These are phyloP conservation scores for Melanotaenia maccullochi DNA, from an alignment of 2,797 vertebrate species.

Conservation along the genomic window DNA sequence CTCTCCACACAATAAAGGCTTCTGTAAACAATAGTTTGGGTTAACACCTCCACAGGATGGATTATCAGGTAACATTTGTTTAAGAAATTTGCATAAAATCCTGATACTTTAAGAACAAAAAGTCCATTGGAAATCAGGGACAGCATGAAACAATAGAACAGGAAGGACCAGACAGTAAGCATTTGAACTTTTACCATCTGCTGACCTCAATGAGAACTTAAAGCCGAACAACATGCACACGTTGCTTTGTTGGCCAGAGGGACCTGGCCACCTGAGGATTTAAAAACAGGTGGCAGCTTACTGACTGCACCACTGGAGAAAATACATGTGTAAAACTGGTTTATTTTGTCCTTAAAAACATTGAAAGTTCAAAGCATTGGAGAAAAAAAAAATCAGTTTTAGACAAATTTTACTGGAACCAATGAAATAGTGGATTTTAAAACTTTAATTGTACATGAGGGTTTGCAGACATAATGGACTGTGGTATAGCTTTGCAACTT, in stretches of 20 bases:
- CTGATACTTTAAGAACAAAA: too few relatives aligned
- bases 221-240: background rate
- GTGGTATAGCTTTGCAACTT: too few relatives aligned
- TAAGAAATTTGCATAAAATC: background rate
- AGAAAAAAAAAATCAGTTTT: too few relatives aligned
- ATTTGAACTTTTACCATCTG: background rate
- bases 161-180: background rate
- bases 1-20: background rate
- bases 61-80: background rate
- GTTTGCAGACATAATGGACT: too few relatives aligned
- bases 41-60: too few relatives aligned
- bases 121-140: too few relatives aligned
- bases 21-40: background rate
- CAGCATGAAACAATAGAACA: background rate
- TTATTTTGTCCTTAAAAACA: too few relatives aligned
- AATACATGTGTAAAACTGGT: background rate
- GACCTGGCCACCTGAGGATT: background rate
- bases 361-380: too few relatives aligned
- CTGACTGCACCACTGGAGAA: background rate
- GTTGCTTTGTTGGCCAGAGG: background rate
- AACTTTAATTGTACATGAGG: too few relatives aligned
- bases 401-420: too few relatives aligned
- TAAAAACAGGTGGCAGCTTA: background rate
- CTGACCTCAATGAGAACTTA: background rate
- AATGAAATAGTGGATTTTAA: too few relatives aligned